These are phyloP conservation scores for Chironex yamaguchii DNA, from an alignment of 30 jellyfish, hydroid and myxozoan species.

Conservation along the genomic window DNA sequence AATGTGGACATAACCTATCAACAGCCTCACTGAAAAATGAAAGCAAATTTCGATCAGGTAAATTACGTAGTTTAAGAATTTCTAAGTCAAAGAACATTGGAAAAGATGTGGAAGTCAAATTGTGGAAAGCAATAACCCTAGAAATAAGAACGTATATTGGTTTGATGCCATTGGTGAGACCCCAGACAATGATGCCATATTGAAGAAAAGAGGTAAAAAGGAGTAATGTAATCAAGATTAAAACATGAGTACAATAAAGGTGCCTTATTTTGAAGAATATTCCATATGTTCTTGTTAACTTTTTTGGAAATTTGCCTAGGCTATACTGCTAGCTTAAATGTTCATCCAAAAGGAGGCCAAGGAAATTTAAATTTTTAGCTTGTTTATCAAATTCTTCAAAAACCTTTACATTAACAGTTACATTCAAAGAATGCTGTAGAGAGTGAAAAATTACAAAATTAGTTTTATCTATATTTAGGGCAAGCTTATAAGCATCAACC, in stretches of 20 bases:
- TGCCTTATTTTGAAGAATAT: slow-evolving; percentile 1
- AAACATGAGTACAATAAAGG: neutral
- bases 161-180: slow-evolving; percentile 22
- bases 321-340: slow-evolving; percentile 47
- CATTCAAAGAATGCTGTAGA: neutral
- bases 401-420: neutral
- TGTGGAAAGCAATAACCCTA: neutral
- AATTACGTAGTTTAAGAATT: neutral
- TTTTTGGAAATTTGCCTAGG: slow-evolving; percentile 5
- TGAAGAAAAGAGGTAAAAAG: slow-evolving; percentile 34
- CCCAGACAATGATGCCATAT: slow-evolving; percentile 41
- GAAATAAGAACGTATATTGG: slow-evolving; percentile 2
- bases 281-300: slow-evolving; percentile 53
- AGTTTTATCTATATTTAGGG: slow-evolving; percentile 5
- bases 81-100: neutral
- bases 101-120: neutral
- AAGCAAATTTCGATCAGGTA: neutral
- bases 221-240: slow-evolving; percentile 1
- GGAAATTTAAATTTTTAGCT: slow-evolving; percentile 36
- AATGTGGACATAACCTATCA: neutral
- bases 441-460: neutral
- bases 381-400: neutral
- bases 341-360: slow-evolving; percentile 61
- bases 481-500: slow-evolving; percentile 5
- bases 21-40: slow-evolving; percentile 8